Base-by-base conservation (phyloP, 2,888 invertebrate genomes). In the Pandemis cinnamomeana region DNA sequence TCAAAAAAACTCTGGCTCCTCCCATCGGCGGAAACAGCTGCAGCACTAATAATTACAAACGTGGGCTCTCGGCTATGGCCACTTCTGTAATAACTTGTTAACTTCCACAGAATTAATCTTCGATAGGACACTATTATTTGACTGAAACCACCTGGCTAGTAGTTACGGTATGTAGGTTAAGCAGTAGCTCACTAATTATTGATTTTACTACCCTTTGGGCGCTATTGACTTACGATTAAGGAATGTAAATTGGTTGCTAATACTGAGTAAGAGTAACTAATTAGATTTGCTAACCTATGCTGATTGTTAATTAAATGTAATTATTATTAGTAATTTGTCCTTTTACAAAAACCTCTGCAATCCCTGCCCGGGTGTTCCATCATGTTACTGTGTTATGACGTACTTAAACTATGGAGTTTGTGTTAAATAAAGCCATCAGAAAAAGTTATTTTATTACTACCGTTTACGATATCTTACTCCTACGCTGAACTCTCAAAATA, bases 21-120 rank as follows among this genome's bases (percentile, higher is more conserved):
- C 93, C 93, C 86, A 87, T 84, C 85, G 83, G 84, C 92, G 94
- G 94, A 94, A 93, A 86, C 94, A 94, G 94, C 93, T 94, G 94
- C 93, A 88, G 81, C 84, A 83, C 84, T 88, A 89, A 90, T 93
- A 91, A 93, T 93, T 92, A 92, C 89, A 88, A 90, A 89, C 89
- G 87, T 83, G 88, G 86, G 82, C 81, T 87, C 86, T 84, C 88
- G 87, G 87, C 89, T 89, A 89, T 88, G 87, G 86, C 84, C 84
- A 85, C 87, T 77, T 79, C 82, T 81, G 81, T 79, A 81, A 79
- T 82, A 84, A 84, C 87, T 88, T 87, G 85, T 83, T 81, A 82
- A 80, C 72, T 79, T 80, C 71, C 72, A 74, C 76, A 77, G 74
- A 76, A 80, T 79, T 77, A 79, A 79, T 77, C 77, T 78, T 78